A percentile compares a stretch with the other conserved stretches of the same genome.
phyloP scores from a whole-genome alignment of 2,888 invertebrate species.

The Mellilla xanthometata region DNA sequence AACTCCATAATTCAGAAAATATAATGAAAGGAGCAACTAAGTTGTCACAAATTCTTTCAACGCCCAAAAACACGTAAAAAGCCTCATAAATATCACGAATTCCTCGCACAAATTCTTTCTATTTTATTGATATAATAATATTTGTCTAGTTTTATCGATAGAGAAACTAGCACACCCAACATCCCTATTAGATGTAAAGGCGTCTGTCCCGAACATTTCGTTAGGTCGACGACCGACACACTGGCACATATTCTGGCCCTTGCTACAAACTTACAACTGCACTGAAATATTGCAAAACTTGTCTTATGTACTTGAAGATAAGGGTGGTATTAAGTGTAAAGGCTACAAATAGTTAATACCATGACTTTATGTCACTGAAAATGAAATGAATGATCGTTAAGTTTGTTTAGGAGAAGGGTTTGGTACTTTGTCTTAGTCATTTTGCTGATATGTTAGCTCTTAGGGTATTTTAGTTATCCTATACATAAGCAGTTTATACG shows the following conservation, averaged over 20 bases:
- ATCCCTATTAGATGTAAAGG: slow-evolving; percentile 53
- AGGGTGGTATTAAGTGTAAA: background rate
- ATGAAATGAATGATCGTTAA: slow-evolving; percentile 27
- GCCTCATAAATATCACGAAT: background rate
- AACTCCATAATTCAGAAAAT: too few species aligned
- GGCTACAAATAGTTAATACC: slow-evolving; percentile 19
- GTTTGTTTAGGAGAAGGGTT: slow-evolving; percentile 25
- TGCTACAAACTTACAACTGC: slow-evolving; percentile 23
- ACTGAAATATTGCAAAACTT: slow-evolving; percentile 21
- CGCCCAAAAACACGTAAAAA: slow-evolving; percentile 1
- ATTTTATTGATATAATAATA: too few species aligned
- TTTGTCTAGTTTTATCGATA: slow-evolving; percentile 4
- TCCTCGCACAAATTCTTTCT: background rate
- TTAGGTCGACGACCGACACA: slow-evolving; percentile 67
- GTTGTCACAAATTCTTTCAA: background rate
- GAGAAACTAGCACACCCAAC: slow-evolving; percentile 5
- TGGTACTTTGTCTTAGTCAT: slow-evolving; percentile 22
- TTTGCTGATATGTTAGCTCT: too few species aligned
- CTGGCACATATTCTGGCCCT: slow-evolving; percentile 62
- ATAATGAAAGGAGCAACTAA: too few species aligned
- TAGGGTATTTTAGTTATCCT: too few species aligned
- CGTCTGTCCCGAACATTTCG: slow-evolving; percentile 60
- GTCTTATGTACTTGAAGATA: slow-evolving; percentile 18
- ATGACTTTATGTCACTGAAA: slow-evolving; percentile 26
- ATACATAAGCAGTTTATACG: too few species aligned